These are phyloP conservation scores for Odontocerum albicorne DNA, from an alignment of 2,888 invertebrate genomes.

Conservation along the genomic window DNA sequence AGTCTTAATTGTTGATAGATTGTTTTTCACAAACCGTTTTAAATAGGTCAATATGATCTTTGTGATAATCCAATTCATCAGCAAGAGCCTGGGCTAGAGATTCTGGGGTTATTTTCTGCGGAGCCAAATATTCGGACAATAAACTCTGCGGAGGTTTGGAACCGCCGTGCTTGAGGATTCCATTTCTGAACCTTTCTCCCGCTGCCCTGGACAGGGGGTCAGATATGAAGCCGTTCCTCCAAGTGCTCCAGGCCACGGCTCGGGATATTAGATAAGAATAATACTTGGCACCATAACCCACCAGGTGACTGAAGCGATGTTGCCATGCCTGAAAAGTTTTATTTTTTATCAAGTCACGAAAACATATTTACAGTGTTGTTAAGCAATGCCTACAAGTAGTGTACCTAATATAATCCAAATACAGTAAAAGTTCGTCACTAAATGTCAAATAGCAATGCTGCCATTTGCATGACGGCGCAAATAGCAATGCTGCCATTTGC, in stretches of 20 bases:
- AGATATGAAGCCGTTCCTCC: slow-evolving; percentile 81
- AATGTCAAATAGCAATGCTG: no score
- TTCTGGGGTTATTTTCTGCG: slow-evolving; percentile 69
- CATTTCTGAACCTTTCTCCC: slow-evolving; percentile 76
- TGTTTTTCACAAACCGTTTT: background rate
- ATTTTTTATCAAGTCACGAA: no score
- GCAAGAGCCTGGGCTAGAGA: slow-evolving; percentile 80
- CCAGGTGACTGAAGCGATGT: slow-evolving; percentile 91
- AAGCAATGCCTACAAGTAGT: no score
- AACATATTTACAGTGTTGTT: no score
- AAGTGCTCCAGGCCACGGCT: slow-evolving; percentile 90
- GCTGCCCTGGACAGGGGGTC: slow-evolving; percentile 76
- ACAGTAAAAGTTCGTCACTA: no score
- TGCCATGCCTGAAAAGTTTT: slow-evolving; percentile 84
- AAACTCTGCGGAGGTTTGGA: slow-evolving; percentile 79
- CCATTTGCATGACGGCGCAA: no score
- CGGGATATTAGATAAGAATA: slow-evolving; percentile 96
- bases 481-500: no score
- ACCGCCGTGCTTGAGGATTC: slow-evolving; percentile 85
- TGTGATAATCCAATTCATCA: slow-evolving; percentile 68
- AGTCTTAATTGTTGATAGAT: no score
- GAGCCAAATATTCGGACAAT: slow-evolving; percentile 76
- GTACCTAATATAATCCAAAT: no score
- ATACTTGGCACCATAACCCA: slow-evolving; percentile 98
- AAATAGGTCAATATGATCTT: slow-evolving; percentile 23